These are phyloP conservation scores for Psammodynastes pulverulentus DNA, from an alignment of 2,113 vertebrate genomes.

Conservation along the genomic window DNA sequence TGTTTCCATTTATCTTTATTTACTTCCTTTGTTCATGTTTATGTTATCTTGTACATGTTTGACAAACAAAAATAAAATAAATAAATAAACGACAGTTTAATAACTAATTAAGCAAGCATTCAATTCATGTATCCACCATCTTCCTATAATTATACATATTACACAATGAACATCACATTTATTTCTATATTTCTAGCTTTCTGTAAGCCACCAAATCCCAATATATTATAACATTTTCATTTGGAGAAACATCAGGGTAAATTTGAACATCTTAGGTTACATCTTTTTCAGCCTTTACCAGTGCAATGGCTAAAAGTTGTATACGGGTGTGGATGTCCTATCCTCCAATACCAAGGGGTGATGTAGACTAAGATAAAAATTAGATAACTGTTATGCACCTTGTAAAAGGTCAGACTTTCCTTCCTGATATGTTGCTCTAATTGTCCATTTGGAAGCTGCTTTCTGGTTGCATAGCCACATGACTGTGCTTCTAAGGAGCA, in stretches of 20 bases:
- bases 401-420: not conserved
- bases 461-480: not conserved
- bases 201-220: not conserved
- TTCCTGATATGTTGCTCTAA: not conserved
- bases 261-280: not conserved
- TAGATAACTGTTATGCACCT: not conserved
- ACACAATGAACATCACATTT: not conserved
- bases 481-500: not conserved
- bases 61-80: too few relatives aligned
- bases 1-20: too few relatives aligned
- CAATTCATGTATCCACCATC: not conserved
- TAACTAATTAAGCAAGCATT: not conserved
- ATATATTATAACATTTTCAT: not conserved
- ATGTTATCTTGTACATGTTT: too few relatives aligned
- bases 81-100: too few relatives aligned
- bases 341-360: not conserved
- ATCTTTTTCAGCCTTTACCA: not conserved
- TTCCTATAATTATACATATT: not conserved
- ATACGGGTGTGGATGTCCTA: not conserved
- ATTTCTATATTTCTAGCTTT: not conserved
- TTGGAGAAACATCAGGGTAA: not conserved
- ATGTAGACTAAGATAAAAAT: not conserved
- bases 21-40: too few relatives aligned
- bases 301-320: not conserved
- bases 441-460: not conserved